A percentile compares a stretch with the other conserved stretches of the same genome.
phyloP scores from a whole-genome alignment of 2,888 invertebrate genomes.

The Ectropis crepuscularia region DNA sequence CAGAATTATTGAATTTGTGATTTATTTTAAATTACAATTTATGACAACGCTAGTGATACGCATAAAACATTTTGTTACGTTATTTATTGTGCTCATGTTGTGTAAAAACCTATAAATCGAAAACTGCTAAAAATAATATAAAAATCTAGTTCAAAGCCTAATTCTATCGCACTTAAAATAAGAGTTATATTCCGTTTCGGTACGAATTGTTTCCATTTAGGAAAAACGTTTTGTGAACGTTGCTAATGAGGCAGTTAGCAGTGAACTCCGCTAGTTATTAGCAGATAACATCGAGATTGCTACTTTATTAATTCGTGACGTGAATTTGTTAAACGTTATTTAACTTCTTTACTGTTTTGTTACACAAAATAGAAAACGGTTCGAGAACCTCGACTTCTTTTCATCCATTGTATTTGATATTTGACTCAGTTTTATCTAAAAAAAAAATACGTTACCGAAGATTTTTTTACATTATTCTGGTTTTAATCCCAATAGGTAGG shows the following conservation, averaged over 20 bases:
- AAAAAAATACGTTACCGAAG: no score
- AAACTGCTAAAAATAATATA: no score
- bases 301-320: slow-evolving; percentile 26
- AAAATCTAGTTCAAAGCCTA: background rate
- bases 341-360: slow-evolving; percentile 1
- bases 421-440: no score
- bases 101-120: no score
- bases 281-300: slow-evolving; percentile 8
- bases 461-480: no score
- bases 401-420: background rate
- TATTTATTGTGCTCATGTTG: no score
- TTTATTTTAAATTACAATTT: no score
- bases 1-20: no score
- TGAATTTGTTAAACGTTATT: slow-evolving; percentile 12
- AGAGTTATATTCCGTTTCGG: slow-evolving; percentile 5
- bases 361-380: background rate
- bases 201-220: background rate
- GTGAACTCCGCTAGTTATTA: slow-evolving; percentile 2
- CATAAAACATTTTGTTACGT: no score
- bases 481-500: no score
- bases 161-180: background rate
- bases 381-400: background rate
- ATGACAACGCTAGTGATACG: no score
- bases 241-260: slow-evolving; percentile 18
- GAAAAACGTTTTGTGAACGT: slow-evolving; percentile 1